Base-by-base conservation (phyloP, 2,888 invertebrate genomes). In the Trichogramma evanescens region DNA sequence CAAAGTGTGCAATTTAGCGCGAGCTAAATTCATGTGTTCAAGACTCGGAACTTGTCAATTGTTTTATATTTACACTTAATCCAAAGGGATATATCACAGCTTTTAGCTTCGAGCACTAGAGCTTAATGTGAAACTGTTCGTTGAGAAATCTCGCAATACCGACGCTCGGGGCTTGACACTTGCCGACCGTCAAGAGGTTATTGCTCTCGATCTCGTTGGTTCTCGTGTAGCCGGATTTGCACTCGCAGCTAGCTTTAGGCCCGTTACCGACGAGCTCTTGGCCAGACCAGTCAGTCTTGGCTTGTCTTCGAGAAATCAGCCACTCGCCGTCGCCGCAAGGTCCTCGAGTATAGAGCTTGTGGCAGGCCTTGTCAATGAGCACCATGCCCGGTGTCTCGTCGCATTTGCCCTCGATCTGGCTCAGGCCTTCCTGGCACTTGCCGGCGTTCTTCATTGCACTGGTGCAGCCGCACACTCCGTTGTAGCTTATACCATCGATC, bases 401-500 rank as follows among this genome's bases (percentile, higher is more conserved):
- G 68, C 88, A 88, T 0, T 80, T 77, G 61, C 80, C 80, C 63
- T 80, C 81, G 26, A 26, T 1, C 26, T 26, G 26, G 26, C 26
- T 26, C 26, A 26, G 26, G 26, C 26, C 26, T 26, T 26, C 26
- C 26, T 26, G 26, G 26, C 26, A 26, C 26, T 26, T 26, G 52
- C 72, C 75, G 6, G 68, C 66, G n/a, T 68, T 66, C 58, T 68
- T 79, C 4, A 80, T 72, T 9, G 78, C 74, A 1, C 77, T 81
- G 0, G 83, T 82, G 71, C 92, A 92, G 6, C 87, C 87, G 69
- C 93, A 93, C 53, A 89, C 84, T 0, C 92, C 93, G 68, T 90
- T 89, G 74, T 90, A 91, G 52, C 90, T 89, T 50, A 91, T 83
- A 0, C 91, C 92, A 70, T 91, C 91, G 2, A 91, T 72, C 0